A percentile compares a stretch with the other conserved stretches of the same genome.
These are phyloP conservation scores for Zaprionus camerounensis DNA, from an alignment of 1,140 invertebrate genomes.

Conservation along the genomic window DNA sequence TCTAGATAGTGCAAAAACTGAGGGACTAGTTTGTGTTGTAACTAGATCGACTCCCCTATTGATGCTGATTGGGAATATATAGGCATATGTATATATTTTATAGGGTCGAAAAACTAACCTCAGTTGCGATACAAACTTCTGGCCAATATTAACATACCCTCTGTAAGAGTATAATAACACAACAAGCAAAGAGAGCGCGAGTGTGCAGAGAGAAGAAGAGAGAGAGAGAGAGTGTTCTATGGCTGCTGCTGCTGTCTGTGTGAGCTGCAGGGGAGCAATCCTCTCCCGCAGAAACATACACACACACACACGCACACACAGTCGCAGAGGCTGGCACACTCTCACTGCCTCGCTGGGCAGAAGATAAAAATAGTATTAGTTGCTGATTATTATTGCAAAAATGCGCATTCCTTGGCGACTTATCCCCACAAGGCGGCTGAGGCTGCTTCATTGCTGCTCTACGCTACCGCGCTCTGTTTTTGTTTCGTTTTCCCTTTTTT, in stretches of 20 bases:
- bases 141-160: too few species aligned
- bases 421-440: slow-evolving; percentile 68
- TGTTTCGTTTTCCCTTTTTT: slow-evolving; percentile 82
- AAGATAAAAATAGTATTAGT: slow-evolving; percentile 83
- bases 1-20: too few species aligned
- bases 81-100: too few species aligned
- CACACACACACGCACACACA: not conserved
- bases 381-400: slow-evolving; percentile 84
- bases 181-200: slow-evolving; percentile 31
- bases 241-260: not conserved
- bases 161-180: not conserved
- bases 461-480: slow-evolving; percentile 64
- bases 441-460: slow-evolving; percentile 55
- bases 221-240: slow-evolving; percentile 12
- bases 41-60: too few species aligned
- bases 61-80: too few species aligned
- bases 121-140: too few species aligned
- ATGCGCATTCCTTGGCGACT: slow-evolving; percentile 79
- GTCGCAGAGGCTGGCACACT: slow-evolving; percentile 28
- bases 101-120: too few species aligned
- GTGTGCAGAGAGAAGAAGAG: slow-evolving; percentile 36
- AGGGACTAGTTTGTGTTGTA: too few species aligned
- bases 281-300: slow-evolving; percentile 12
- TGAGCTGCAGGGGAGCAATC: slow-evolving; percentile 43
- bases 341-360: slow-evolving; percentile 60